These are phyloP conservation scores for Onychorhynchus coronatus DNA, from an alignment of 2,113 vertebrate species.

Conservation along the genomic window DNA sequence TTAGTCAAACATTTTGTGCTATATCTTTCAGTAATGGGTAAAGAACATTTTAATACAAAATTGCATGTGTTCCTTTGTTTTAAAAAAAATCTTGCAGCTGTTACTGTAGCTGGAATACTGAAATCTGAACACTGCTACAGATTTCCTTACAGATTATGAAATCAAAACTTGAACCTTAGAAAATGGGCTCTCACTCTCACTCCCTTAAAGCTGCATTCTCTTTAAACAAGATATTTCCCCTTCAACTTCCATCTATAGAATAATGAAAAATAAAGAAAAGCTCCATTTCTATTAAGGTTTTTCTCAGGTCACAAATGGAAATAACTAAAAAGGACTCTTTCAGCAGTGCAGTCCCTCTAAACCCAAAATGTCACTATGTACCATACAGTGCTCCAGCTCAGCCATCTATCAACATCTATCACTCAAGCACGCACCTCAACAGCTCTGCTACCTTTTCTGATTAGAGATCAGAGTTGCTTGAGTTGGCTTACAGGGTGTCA, in stretches of 20 bases:
- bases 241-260: not conserved
- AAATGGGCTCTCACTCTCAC: not conserved
- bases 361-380: constrained; percentile 46
- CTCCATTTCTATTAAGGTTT: not conserved
- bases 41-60: not conserved
- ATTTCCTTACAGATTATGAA: constrained; percentile 24
- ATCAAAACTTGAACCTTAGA: constrained; percentile 38
- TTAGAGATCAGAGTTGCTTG: constrained; percentile 79
- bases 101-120: not conserved
- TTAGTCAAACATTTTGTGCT: not conserved
- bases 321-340: constrained; percentile 64
- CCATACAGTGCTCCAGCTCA: constrained; percentile 35
- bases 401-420: constrained; percentile 69
- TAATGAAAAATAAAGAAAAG: not conserved
- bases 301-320: constrained; percentile 3
- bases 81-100: not conserved
- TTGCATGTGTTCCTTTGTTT: not conserved
- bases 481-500: constrained; percentile 76
- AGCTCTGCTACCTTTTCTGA: constrained; percentile 71
- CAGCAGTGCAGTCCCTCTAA: constrained; percentile 19
- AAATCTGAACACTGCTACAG: not conserved
- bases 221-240: not conserved
- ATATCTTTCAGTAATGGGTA: not conserved
- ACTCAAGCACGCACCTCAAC: constrained; percentile 57
- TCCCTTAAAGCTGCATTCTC: constrained; percentile 17